Percentiles rank a stretch among this genome's conserved stretches.
Conservation (phyloP, 1,140 invertebrate species). For the Druon quercuslanigerum region DNA sequence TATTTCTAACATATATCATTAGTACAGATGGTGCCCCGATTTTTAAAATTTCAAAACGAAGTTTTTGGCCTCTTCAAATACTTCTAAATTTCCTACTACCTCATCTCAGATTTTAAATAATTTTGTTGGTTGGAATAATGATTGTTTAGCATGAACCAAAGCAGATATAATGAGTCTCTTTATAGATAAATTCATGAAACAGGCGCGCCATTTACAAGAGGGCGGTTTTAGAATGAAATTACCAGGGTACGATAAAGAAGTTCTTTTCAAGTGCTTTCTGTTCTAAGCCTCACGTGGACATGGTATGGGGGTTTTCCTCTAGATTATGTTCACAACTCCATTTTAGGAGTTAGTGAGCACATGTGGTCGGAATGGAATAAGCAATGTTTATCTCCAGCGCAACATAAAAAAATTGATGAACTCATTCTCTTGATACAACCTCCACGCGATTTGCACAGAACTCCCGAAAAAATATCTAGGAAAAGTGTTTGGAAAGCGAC, state of each 20-base stretch:
- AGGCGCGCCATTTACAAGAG: slow-evolving; percentile 33
- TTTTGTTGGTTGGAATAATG: background rate
- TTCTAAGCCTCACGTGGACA: slow-evolving; percentile 10
- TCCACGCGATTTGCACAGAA: slow-evolving; percentile 7
- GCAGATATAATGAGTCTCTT: slow-evolving; percentile 39
- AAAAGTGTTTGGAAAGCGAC: background rate
- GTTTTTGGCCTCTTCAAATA: slow-evolving; percentile 31
- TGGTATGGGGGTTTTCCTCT: slow-evolving; percentile 33
- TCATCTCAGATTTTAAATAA: background rate
- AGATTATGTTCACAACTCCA: slow-evolving; percentile 24
- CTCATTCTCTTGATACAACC: slow-evolving; percentile 2
- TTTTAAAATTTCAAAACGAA: slow-evolving; percentile 28
- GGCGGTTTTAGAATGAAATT: slow-evolving; percentile 23
- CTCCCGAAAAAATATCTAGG: background rate
- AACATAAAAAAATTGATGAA: slow-evolving; percentile 14
- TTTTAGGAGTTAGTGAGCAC: slow-evolving; percentile 29
- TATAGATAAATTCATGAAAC: slow-evolving; percentile 36
- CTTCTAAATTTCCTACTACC: background rate
- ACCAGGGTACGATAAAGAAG: slow-evolving; percentile 24
- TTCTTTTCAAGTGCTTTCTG: slow-evolving; percentile 17
- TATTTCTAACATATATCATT: slow-evolving; percentile 10
- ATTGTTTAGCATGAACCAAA: slow-evolving; percentile 36
- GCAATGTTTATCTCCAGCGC: background rate
- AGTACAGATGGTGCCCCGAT: slow-evolving; percentile 33
- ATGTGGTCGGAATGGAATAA: slow-evolving; percentile 31